Base-by-base conservation (phyloP, 2,113 vertebrate species). In the Crotalus helleri region DNA sequence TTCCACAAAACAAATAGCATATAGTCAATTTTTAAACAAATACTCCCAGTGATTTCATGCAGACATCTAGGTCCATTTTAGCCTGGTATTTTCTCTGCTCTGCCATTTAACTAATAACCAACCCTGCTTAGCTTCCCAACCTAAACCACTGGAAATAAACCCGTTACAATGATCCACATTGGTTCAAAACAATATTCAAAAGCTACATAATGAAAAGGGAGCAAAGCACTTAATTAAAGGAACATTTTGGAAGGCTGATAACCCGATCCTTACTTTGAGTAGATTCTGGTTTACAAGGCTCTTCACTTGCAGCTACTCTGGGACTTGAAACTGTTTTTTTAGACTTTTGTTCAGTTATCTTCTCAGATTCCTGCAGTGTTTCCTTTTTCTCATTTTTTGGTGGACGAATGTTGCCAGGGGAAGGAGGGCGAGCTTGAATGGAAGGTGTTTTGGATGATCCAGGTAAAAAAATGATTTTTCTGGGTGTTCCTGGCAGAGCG, bases 351-450 rank as follows among this genome's bases (percentile, higher is more conserved):
- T 39, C 95, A 58, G 4, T 29, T 64, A 85, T 13, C 88, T 95
- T 97, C 92, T 94, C 95, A 94, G 90, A n/a, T 5, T 97, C 96
- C 61, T 96, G 96, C 89, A 96, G 97, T 0, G 93, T 53, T 46
- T 94, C 96, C 94, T 97, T 98, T 90, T 96, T 98, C 92, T 98
- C 97, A n/a, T 49, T 89, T 81, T 97, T 98, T 90, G 92, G 96
- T 87, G 99, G 99, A 49, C 99, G 98, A 91, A 99, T 96, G 95
- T 99, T 99, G 95, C 99, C 99, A 8, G 98, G 97, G 53, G 97
- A 98, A 12, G 97, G 97, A 94, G 97, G 97, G 33, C 97, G 96
- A 58, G 88, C 94, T 95, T 97, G 95, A 94, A 95, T 46, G n/a
- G 87, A 92, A 74, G 95, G 92, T 94, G 95, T 58, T 98, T 98